Conservation (phyloP, 2,888 invertebrate genomes). For the Acanthopleura granulata region DNA sequence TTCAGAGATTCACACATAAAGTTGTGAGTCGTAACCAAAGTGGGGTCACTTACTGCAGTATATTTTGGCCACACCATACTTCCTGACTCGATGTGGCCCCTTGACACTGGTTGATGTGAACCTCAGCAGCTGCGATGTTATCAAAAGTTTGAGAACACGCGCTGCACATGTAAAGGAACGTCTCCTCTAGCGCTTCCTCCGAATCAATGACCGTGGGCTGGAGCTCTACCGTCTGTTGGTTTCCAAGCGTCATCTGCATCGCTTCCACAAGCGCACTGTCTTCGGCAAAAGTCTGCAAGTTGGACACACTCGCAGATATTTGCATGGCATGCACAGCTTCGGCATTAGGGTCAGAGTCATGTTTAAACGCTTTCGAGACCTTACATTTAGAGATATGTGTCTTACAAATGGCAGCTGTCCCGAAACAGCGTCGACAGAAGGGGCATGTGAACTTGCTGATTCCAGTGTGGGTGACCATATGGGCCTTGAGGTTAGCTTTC, state of each 20-base stretch:
- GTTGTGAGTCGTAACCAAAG: too few species aligned
- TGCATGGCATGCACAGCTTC: neutral
- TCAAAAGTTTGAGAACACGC: slow-evolving; percentile 44
- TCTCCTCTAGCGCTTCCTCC: slow-evolving; percentile 22
- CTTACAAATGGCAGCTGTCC: slow-evolving; percentile 36
- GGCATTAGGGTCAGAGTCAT: neutral
- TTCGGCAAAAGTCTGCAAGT: neutral
- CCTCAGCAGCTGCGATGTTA: slow-evolving; percentile 38
- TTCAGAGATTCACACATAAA: too few species aligned
- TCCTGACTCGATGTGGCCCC: neutral
- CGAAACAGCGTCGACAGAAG: slow-evolving; percentile 39
- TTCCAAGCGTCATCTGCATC: neutral
- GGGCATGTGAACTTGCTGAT: slow-evolving; percentile 41
- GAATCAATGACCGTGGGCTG: slow-evolving; percentile 15
- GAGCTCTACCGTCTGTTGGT: neutral
- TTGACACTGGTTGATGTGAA: slow-evolving; percentile 32
- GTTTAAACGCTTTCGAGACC: slow-evolving; percentile 22
- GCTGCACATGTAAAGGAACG: slow-evolving; percentile 47
- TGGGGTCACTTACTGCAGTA: too few species aligned
- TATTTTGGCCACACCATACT: too few species aligned
- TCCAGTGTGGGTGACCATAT: slow-evolving; percentile 46
- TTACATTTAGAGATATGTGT: slow-evolving; percentile 42
- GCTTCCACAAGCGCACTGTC: neutral
- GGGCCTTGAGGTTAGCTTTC: slow-evolving; percentile 40
- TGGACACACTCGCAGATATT: neutral